Percentiles rank a stretch among this genome's conserved stretches.
Evolutionary conservation across 64 coral and sea anemone species (phyloP).

Genomic region (Montipora cactus): DNA sequence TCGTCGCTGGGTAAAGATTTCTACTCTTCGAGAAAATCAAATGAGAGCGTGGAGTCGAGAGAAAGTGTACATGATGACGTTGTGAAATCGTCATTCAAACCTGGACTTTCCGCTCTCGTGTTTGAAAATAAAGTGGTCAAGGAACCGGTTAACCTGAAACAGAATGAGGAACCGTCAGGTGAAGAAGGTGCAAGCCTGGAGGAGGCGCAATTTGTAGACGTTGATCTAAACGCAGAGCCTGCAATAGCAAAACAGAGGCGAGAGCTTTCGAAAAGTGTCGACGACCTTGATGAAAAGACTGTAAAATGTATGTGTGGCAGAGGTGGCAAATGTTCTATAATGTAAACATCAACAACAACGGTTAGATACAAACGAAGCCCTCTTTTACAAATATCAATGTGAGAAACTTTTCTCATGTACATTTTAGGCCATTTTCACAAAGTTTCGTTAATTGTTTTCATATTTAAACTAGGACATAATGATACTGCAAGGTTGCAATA

Average conservation of each 20-base stretch:
- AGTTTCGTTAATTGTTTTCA: background rate
- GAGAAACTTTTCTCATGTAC: background rate
- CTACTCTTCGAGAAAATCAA: conserved; percentile 64
- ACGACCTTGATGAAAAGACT: conserved; percentile 84
- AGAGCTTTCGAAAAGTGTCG: conserved; percentile 75
- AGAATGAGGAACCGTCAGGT: background rate
- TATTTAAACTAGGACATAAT: background rate
- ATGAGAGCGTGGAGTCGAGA: conserved; percentile 43
- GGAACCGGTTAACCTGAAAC: background rate
- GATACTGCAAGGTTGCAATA: conserved; percentile 20
- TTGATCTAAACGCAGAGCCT: conserved; percentile 74
- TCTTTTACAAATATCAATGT: background rate
- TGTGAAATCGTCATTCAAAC: conserved; percentile 38
- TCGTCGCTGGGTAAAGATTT: conserved; percentile 90
- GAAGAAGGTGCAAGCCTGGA: conserved; percentile 14
- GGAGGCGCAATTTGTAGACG: conserved; percentile 80
- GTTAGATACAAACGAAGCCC: no score
- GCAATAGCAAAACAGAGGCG: conserved; percentile 77
- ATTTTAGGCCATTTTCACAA: background rate
- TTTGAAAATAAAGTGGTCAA: conserved; percentile 68
- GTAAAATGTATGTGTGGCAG: conserved; percentile 86
- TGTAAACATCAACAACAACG: conserved; percentile 42
- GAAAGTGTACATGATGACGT: conserved; percentile 73
- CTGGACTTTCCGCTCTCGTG: conserved; percentile 56
- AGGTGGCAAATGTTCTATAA: conserved; percentile 91